phyloP scores from a whole-genome alignment of 35 echinoderm and acorn worm genomes.

The Nesometra sesokonis region DNA sequence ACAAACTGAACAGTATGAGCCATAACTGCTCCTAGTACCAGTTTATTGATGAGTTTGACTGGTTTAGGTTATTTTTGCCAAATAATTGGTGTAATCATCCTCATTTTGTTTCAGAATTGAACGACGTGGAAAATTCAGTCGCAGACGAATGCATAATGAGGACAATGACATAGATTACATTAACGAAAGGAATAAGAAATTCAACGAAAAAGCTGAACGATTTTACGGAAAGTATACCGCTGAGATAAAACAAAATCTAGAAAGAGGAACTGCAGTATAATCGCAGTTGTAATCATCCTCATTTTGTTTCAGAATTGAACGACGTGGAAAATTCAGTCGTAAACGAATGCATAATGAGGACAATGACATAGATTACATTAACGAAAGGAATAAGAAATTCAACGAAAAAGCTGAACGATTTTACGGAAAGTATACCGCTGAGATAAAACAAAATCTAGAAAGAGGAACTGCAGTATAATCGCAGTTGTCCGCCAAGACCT shows the following conservation, averaged over 20 bases:
- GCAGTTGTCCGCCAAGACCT: too few species aligned
- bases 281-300: background rate
- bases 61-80: too few species aligned
- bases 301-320: conserved; percentile 57
- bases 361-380: conserved; percentile 96
- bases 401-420: conserved; percentile 93
- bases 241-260: conserved; percentile 96
- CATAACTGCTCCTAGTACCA: background rate
- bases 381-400: conserved; percentile 94
- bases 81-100: too few species aligned
- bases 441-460: conserved; percentile 95
- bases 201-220: conserved; percentile 89
- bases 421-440: conserved; percentile 95
- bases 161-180: conserved; percentile 98
- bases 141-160: conserved; percentile 84
- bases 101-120: conserved; percentile 52
- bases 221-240: conserved; percentile 97
- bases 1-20: background rate
- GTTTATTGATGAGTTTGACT: too few species aligned
- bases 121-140: conserved; percentile 72
- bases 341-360: conserved; percentile 86
- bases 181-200: conserved; percentile 95
- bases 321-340: conserved; percentile 72
- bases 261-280: conserved; percentile 96
- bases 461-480: conserved; percentile 83